Evolutionary conservation across 2,888 invertebrate genomes (phyloP), one percentile per base, ranked within the genome.

Genomic region (Agrotis exclamationis): DNA sequence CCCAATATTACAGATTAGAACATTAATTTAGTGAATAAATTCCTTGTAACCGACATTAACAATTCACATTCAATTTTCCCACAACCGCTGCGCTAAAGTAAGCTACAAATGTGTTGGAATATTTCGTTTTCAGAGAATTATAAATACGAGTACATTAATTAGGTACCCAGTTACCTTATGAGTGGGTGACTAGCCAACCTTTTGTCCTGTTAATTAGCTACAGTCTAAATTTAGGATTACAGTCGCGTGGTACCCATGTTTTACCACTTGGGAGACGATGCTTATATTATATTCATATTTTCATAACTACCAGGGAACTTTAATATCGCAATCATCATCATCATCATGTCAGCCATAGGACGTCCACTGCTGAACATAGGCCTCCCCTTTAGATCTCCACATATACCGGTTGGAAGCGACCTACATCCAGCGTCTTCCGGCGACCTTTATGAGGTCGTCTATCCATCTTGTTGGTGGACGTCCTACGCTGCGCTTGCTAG

Each of bases 71-170:
- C 1, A 48, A 28, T 69, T 48, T 28, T 20, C 56, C 24, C 24
- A 16, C 24, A 20, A 5, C 70, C 44, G 9, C 28, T 20, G 18
- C 1, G 24, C 56, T 69, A 22, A 70, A 28, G 56, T 70, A 50
- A 4, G 24, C 18, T 57, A 9, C 20, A 48, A 65, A 62, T 62
- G 14, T 56, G 47, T 47, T 24, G 20, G 20, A 56, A 70, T 14
- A 48, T 70, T 69, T 54, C n/a, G 70, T 70, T 56, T 62, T 56
- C 16, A 54, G 44, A 6, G 47, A 69, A 70, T 69, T 69, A 56
- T 69, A 54, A 39, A 69, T 6, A n/a, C n/a, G n/a, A n/a, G n/a
- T n/a, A 20, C 47, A 3, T 56, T 56, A n/a, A 56, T 69, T 39
- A 56, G 24, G 47, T 69, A 14, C n/a, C 24, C 14, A 67, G n/a